A percentile compares a stretch with the other conserved stretches of the same genome.
Conservation (phyloP, 2,888 invertebrate genomes). For the Aporophyla lueneburgensis region DNA sequence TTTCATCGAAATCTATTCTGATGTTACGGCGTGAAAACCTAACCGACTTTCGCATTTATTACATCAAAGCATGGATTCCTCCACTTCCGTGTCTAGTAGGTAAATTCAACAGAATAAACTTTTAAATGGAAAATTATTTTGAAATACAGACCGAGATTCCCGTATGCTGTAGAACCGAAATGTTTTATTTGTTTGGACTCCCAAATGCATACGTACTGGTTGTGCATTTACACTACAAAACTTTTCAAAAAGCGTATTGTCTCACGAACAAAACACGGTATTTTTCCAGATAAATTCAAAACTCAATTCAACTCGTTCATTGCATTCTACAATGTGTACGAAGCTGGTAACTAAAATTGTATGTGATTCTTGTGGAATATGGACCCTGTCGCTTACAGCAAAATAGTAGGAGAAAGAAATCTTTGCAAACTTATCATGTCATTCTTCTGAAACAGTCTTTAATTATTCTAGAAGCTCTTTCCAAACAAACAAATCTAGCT, state of each 20-base stretch:
- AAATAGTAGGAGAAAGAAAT: background rate
- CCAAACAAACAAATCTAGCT: background rate
- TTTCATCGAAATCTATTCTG: background rate
- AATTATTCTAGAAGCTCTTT: background rate
- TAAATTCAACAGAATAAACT: background rate
- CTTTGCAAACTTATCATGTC: background rate
- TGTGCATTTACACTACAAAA: constrained; percentile 1
- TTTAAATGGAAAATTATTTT: background rate
- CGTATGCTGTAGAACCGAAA: too few relatives aligned
- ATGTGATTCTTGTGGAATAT: background rate
- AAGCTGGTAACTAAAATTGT: background rate
- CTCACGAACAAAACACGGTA: background rate
- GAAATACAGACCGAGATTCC: background rate
- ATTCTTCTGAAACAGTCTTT: background rate
- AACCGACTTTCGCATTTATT: background rate
- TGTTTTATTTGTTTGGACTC: background rate
- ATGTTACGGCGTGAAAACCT: too few relatives aligned
- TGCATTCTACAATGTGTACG: background rate
- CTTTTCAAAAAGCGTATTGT: background rate
- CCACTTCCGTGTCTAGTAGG: background rate
- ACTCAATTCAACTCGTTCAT: background rate
- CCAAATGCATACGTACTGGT: background rate
- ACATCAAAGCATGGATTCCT: background rate
- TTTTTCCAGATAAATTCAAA: background rate
- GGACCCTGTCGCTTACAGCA: background rate